Percentiles rank a stretch among this genome's conserved stretches.
Conservation (phyloP, 2,797 vertebrate species). For the Schizopygopsis malacanthus region DNA sequence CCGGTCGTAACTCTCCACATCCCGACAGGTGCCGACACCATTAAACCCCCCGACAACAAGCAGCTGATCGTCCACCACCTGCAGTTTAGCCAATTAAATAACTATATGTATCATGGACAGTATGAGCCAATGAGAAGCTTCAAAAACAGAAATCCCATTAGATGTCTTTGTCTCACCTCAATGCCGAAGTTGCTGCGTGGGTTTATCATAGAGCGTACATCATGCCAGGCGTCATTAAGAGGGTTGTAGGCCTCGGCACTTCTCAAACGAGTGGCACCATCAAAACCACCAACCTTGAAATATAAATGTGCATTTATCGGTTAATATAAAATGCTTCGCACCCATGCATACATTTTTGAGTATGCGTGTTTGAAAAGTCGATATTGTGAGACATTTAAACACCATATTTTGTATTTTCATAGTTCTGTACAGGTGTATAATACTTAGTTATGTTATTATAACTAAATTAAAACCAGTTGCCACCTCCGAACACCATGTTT, state of each 20-base stretch:
- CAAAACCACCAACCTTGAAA: constrained; percentile 84
- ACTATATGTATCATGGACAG: neutral
- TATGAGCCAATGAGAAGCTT: neutral
- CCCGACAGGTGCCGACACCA: constrained; percentile 68
- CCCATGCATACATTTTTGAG: neutral
- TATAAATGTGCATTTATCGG: neutral
- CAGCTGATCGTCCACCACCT: constrained; percentile 70
- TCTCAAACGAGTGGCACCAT: constrained; percentile 73
- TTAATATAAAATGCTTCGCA: neutral
- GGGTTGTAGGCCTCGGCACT: constrained; percentile 83
- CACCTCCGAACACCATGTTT: no score
- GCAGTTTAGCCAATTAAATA: neutral
- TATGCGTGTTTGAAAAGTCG: neutral
- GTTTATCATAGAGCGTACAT: constrained; percentile 76
- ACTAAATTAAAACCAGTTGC: no score
- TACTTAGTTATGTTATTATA: no score
- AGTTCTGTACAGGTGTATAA: neutral
- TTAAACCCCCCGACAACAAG: constrained; percentile 76
- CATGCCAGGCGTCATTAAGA: constrained; percentile 72
- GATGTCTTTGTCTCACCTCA: constrained; percentile 49
- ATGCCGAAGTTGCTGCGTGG: constrained; percentile 89
- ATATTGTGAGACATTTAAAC: neutral
- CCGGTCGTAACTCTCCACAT: constrained; percentile 78
- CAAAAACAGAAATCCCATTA: neutral
- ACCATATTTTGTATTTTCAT: neutral